Conservation (phyloP, 2,113 vertebrate genomes). For the Odocoileus virginianus region DNA sequence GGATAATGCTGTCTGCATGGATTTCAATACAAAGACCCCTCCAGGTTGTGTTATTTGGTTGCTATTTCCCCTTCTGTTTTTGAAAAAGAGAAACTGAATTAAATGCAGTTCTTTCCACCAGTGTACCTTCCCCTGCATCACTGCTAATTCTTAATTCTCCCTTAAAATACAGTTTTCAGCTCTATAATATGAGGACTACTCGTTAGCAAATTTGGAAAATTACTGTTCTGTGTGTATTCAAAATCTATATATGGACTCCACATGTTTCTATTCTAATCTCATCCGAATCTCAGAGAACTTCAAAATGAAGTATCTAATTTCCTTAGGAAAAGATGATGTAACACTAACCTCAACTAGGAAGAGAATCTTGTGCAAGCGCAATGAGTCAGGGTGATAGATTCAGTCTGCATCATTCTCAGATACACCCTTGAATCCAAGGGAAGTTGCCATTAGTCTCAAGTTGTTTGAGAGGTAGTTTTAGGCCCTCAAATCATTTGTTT, state of each 20-base stretch:
- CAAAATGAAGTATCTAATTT: neutral
- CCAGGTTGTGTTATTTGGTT: conserved; percentile 42
- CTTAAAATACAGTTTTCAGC: conserved; percentile 19
- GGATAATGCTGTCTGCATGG: neutral
- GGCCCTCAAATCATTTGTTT: neutral
- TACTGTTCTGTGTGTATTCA: neutral
- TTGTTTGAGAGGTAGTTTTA: neutral
- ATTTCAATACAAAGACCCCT: conserved; percentile 51
- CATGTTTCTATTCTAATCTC: neutral
- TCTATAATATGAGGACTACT: neutral
- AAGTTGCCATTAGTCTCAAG: neutral
- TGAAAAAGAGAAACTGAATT: conserved; percentile 30
- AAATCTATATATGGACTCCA: neutral
- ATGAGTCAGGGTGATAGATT: neutral
- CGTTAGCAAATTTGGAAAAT: conserved; percentile 19
- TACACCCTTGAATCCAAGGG: neutral
- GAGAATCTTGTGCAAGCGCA: neutral
- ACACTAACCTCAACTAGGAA: neutral
- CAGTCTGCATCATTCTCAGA: neutral
- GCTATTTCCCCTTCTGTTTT: conserved; percentile 36
- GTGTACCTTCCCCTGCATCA: neutral
- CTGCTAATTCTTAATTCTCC: neutral
- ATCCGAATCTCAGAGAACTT: conserved; percentile 3
- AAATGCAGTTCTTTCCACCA: neutral
- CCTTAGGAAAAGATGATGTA: neutral